Conservation (phyloP, 2,797 vertebrate genomes). For the Hylomyscus alleni region DNA sequence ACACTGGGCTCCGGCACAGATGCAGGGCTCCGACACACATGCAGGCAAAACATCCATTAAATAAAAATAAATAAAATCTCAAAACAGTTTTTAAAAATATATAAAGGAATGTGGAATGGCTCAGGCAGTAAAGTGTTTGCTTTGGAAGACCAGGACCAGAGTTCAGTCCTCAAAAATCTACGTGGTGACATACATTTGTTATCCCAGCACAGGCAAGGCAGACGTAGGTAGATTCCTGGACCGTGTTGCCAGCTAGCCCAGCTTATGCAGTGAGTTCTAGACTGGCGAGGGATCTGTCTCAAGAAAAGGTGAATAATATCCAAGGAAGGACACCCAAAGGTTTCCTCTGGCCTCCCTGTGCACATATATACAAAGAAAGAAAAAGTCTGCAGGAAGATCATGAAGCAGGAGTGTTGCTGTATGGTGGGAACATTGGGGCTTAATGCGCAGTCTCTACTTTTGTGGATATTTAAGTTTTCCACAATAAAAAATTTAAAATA, state of each 20-base stretch:
- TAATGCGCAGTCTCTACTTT: neutral
- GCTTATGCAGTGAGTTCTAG: neutral
- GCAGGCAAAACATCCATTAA: neutral
- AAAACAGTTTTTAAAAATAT: neutral
- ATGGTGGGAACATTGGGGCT: neutral
- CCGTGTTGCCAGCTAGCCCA: neutral
- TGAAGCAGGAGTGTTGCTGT: neutral
- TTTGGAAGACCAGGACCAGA: neutral
- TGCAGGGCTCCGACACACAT: neutral
- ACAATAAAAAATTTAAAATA: constrained; percentile 42
- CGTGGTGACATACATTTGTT: neutral
- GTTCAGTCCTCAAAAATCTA: neutral
- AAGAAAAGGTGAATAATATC: neutral
- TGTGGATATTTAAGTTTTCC: constrained; percentile 27
- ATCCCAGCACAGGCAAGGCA: neutral
- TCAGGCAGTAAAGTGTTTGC: neutral
- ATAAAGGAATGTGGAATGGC: neutral
- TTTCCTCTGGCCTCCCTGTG: neutral
- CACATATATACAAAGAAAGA: neutral
- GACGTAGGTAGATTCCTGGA: too few relatives aligned
- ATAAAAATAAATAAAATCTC: neutral
- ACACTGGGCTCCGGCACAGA: neutral
- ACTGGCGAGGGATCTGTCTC: neutral
- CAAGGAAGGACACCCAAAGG: neutral
- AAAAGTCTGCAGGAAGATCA: neutral